phyloP scores from a whole-genome alignment of 2,113 vertebrate species.

The Alethe castanea region DNA sequence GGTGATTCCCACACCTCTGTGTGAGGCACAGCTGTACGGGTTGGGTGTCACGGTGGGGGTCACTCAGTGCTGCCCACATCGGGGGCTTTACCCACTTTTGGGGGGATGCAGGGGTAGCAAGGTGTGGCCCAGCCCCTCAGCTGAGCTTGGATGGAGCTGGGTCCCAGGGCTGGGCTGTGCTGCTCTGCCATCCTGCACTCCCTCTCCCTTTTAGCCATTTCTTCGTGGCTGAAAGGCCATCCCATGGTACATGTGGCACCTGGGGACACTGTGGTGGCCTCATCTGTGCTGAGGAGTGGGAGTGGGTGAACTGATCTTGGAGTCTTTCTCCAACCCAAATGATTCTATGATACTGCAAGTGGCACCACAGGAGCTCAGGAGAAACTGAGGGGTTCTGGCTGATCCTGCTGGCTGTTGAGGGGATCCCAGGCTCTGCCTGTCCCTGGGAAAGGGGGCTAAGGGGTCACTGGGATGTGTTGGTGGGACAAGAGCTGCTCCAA shows the following conservation, averaged over 20 bases:
- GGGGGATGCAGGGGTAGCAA: too few relatives aligned
- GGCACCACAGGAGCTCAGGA: rapidly evolving
- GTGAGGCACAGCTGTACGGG: neutral
- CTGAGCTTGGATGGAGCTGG: neutral
- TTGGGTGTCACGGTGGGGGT: rapidly evolving
- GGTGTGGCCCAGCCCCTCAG: neutral
- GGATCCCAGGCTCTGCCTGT: neutral
- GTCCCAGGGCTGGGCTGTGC: neutral
- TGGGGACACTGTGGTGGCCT: neutral
- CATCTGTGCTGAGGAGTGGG: rapidly evolving
- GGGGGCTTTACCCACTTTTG: neutral
- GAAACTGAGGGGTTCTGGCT: rapidly evolving
- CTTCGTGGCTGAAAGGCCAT: neutral
- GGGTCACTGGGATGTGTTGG: rapidly evolving
- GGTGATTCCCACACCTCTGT: neutral
- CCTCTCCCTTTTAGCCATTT: neutral
- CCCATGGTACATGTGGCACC: neutral
- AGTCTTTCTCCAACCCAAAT: neutral
- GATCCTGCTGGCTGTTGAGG: rapidly evolving
- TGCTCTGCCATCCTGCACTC: neutral
- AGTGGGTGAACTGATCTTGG: neutral
- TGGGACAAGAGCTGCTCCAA: rapidly evolving
- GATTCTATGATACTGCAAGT: neutral
- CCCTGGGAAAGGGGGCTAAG: rapidly evolving
- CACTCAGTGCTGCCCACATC: neutral